Conservation (phyloP, 2,113 vertebrate genomes). For the Grammomys surdaster region DNA sequence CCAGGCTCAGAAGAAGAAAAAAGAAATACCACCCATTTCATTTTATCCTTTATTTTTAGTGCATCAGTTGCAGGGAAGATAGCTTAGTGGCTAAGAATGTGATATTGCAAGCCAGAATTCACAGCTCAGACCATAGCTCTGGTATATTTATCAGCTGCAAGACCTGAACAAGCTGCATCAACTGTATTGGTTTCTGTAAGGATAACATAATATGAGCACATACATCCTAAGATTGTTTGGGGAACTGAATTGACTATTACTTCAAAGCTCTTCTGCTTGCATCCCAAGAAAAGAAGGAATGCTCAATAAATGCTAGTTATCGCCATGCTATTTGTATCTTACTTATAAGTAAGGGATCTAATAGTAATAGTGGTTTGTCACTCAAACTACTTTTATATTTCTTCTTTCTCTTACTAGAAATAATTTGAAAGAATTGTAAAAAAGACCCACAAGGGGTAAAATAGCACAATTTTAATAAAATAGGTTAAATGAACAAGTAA, state of each 20-base stretch:
- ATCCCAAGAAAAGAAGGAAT: neutral
- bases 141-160: neutral
- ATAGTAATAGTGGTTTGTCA: neutral
- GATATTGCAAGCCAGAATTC: neutral
- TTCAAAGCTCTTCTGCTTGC: neutral
- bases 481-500: constrained; percentile 19
- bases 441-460: neutral
- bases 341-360: neutral
- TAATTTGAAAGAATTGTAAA: neutral
- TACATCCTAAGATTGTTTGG: neutral
- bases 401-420: neutral
- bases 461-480: neutral
- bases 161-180: neutral
- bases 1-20: neutral
- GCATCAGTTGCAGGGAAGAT: neutral
- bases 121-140: neutral
- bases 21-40: neutral
- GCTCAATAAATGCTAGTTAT: neutral
- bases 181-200: neutral
- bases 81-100: neutral
- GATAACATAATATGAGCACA: neutral
- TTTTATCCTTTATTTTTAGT: constrained; percentile 13
- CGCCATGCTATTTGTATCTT: neutral
- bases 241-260: neutral
- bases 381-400: constrained; percentile 28